phyloP scores from a whole-genome alignment of 2,888 invertebrate species.

The Octonoba sinensis region DNA sequence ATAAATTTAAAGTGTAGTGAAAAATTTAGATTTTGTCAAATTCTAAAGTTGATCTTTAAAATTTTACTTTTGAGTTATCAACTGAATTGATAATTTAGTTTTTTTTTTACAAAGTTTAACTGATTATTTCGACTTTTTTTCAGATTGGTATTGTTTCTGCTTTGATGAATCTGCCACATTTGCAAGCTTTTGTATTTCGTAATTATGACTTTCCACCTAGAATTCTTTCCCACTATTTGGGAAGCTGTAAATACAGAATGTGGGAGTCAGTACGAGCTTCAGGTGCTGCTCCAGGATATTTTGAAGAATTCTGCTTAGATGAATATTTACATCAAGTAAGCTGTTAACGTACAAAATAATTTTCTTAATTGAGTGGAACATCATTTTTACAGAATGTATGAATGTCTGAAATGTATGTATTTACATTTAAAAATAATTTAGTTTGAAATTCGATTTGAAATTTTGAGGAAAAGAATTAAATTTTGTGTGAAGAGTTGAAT shows the following conservation, averaged over 20 bases:
- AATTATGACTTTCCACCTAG: slow-evolving; percentile 82
- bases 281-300: slow-evolving; percentile 92
- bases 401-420: slow-evolving; percentile 1
- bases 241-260: slow-evolving; percentile 79
- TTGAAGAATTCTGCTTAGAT: slow-evolving; percentile 82
- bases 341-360: slow-evolving; percentile 1
- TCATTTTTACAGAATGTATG: not conserved
- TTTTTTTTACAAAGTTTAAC: not conserved
- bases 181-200: slow-evolving; percentile 85
- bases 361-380: not conserved
- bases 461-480: not conserved
- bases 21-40: too few species aligned
- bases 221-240: slow-evolving; percentile 80
- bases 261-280: slow-evolving; percentile 91
- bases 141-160: slow-evolving; percentile 84
- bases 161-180: slow-evolving; percentile 80
- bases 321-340: slow-evolving; percentile 79
- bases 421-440: too few species aligned
- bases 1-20: too few species aligned
- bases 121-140: slow-evolving; percentile 48
- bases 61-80: not conserved
- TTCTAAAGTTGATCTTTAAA: too few species aligned
- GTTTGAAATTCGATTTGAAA: not conserved
- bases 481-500: not conserved
- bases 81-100: not conserved